Conservation (phyloP, 2,797 vertebrate genomes). For the Myripristis jacobus region DNA sequence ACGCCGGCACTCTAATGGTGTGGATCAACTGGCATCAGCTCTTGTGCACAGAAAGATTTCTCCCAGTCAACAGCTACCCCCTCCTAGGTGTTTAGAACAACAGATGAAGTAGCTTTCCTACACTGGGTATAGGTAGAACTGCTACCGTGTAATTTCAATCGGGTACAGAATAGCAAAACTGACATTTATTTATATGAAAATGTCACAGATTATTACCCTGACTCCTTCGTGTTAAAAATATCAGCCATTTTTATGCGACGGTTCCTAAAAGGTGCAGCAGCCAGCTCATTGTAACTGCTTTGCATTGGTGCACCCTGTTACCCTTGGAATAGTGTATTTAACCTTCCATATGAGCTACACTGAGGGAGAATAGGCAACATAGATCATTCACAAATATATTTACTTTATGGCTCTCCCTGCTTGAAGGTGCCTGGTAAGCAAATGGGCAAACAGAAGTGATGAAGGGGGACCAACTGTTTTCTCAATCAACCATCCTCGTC, state of each 20-base stretch:
- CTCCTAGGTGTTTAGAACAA: neutral
- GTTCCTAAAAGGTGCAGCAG: too few relatives aligned
- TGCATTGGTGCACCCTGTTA: conserved; percentile 16
- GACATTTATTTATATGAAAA: too few relatives aligned
- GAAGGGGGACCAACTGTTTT: conserved; percentile 41
- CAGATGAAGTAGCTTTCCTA: too few relatives aligned
- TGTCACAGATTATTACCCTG: too few relatives aligned
- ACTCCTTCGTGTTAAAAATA: neutral
- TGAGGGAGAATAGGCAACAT: conserved; percentile 17
- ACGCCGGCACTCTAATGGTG: too few relatives aligned
- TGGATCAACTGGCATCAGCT: too few relatives aligned
- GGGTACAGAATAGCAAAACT: too few relatives aligned
- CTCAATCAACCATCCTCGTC: conserved; percentile 45
- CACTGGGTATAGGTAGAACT: too few relatives aligned
- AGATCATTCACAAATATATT: conserved; percentile 48
- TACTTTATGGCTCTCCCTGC: conserved; percentile 37
- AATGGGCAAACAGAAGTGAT: conserved; percentile 54
- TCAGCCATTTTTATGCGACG: neutral
- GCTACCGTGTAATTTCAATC: too few relatives aligned
- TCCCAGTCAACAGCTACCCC: conserved; percentile 27
- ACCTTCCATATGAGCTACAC: conserved; percentile 23
- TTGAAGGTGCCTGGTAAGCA: conserved; percentile 45
- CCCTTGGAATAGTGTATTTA: conserved; percentile 12
- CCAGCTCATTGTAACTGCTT: neutral
- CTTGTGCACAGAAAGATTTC: conserved; percentile 27